Percentiles rank a stretch among this genome's conserved stretches.
These are phyloP conservation scores for Syrmaticus mikado DNA, from an alignment of 2,113 vertebrate species.

Conservation along the genomic window DNA sequence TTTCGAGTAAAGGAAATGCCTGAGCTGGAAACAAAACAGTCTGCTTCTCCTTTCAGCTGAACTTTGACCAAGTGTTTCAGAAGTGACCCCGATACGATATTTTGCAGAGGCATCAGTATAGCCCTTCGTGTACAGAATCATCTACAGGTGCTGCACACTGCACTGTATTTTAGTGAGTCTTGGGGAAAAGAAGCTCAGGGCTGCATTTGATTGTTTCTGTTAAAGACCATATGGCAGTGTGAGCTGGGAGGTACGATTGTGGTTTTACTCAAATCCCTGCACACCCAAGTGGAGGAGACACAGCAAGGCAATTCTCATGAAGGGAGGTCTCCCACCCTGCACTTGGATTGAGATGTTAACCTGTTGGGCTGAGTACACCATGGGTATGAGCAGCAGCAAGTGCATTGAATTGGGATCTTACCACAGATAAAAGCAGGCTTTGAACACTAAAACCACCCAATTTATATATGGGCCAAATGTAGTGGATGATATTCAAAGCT, in stretches of 20 bases:
- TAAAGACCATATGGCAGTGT: not conserved
- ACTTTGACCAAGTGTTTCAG: constrained; percentile 9
- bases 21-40: not conserved
- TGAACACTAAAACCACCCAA: not conserved
- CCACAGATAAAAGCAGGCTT: not conserved
- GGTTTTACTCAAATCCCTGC: not conserved
- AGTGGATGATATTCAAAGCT: not conserved
- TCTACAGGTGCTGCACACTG: not conserved
- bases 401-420: not conserved
- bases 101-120: not conserved
- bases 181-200: not conserved
- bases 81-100: not conserved
- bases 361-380: rapidly evolving
- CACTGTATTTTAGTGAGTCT: not conserved
- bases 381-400: not conserved
- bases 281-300: not conserved
- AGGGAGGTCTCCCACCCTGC: not conserved
- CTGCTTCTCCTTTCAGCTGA: not conserved
- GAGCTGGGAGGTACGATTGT: not conserved
- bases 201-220: not conserved
- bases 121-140: not conserved
- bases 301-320: not conserved
- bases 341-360: not conserved
- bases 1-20: not conserved
- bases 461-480: not conserved